Conservation (phyloP, 2,797 vertebrate genomes). For the Lophotriccus pileatus region DNA sequence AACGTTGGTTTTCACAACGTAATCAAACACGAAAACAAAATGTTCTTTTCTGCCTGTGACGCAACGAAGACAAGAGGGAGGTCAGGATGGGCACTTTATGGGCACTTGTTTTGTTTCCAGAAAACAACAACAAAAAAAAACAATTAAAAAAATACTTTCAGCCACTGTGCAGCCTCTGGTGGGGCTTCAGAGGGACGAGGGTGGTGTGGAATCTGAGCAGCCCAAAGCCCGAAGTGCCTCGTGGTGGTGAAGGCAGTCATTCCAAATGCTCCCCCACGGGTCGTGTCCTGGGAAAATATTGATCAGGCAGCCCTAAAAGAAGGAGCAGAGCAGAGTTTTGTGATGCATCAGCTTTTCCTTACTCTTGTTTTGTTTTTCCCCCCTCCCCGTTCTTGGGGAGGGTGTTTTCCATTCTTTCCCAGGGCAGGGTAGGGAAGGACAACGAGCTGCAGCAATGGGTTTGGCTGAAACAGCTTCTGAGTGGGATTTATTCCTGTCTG, state of each 20-base stretch:
- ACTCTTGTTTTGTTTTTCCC: neutral
- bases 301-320: neutral
- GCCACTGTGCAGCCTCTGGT: neutral
- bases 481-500: neutral
- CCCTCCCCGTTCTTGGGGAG: neutral
- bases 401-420: neutral
- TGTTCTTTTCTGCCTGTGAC: neutral
- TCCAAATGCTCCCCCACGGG: neutral
- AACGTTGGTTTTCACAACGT: neutral
- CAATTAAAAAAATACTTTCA: neutral
- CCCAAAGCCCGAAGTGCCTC: neutral
- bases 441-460: neutral
- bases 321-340: neutral
- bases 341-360: neutral
- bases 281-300: neutral
- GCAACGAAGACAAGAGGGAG: neutral
- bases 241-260: neutral
- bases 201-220: neutral
- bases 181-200: neutral
- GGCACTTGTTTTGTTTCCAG: neutral
- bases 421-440: neutral
- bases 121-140: neutral
- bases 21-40: neutral
- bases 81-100: neutral
- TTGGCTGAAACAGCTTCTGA: neutral